Evolutionary conservation across 2,797 vertebrate species (phyloP), one percentile per base, ranked within the genome.

Genomic region (Otolemur crassicaudatus): DNA sequence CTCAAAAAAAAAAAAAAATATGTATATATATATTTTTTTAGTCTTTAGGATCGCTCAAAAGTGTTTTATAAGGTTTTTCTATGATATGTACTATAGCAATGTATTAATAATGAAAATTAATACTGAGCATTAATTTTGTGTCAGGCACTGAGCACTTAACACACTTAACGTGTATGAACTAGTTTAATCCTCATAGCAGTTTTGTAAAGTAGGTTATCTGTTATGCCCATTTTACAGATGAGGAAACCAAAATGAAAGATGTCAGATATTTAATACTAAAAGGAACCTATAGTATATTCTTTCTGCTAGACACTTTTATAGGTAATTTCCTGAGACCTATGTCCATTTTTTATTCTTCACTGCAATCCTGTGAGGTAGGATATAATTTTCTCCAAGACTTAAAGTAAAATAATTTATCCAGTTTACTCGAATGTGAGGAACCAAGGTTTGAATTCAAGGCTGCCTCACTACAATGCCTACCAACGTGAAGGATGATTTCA

Each of bases 21-120:
- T 46, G 9, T 46, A 46, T 10, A 49, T 49, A 49, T 49, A 49
- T 49, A 7, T 70, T 7, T 53, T 80, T 81, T 92, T 60, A 60
- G 77, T 75, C 19, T 93, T 92, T 76, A 96, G 31, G 46, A 65
- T 72, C 88, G 43, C 69, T 82, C 83, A 61, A 81, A 95, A 77
- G n/a, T 67, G 31, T 14, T 79, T 80, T 86, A 67, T 25, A 87
- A 84, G 14, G 8, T 63, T 94, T 60, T 83, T 13, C 34, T 53
- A 76, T 92, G 53, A 11, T 79, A 43, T 1, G 40, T 43, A 69
- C 4, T 19, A 31, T 61, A 63, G 70, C 86, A 82, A 82, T 65
- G 82, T 80, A 40, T n/a, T 60, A 77, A 27, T 87, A 81, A 75
- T 91, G 89, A 92, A 94, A 80, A 56, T 83, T 37, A 95, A 81